Base-by-base conservation (phyloP, 2,888 invertebrate genomes). In the Blomia tropicalis region DNA sequence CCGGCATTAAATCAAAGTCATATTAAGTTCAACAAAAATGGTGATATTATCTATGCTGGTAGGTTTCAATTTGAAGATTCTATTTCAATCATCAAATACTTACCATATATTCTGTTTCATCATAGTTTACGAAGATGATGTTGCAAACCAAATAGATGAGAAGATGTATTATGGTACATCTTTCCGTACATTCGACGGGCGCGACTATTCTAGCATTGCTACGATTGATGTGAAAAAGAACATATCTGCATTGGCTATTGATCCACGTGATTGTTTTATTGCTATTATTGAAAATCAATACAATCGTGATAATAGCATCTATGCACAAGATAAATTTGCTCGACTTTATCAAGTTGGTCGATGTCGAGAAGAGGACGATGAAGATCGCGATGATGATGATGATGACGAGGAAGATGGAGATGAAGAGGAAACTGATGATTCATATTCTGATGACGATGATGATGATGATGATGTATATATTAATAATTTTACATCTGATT, bases 131-230 rank as follows among this genome's bases (percentile, higher is more conserved):
- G 73, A 74, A 64, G 74, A 75, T 25, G 82, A 84, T 4, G 70
- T 70, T 14, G 67, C 69, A 22, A 62, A 67, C n/a, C 69, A 70
- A 7, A 70, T 72, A 19, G 75, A 75, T 32, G 78, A 82, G 66
- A 29, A 71, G 58, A 72, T 72, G 43, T 83, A 83, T 66, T 89
- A 83, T 71, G 87, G 90, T 69, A 87, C 91, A 36, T 91, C 91
- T 68, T 93, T 96, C 74, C 87, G 92, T 73, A 92, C 93, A 0
- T 79, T 96, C 43, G 95, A 96, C 75, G 85, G 92, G 1, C 82
- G 82, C 69, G 92, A 96, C 75, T 98, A 96, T 74, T 84, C 85
- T 27, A 89, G 85, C 70, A 93, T 95, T 74, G 84, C 66, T 43
- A 66, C 64, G 11, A 62, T 66, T 58, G 60, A 62, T 51, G 43